Conservation (phyloP, 2,113 vertebrate species). For the Oryzias javanicus region DNA sequence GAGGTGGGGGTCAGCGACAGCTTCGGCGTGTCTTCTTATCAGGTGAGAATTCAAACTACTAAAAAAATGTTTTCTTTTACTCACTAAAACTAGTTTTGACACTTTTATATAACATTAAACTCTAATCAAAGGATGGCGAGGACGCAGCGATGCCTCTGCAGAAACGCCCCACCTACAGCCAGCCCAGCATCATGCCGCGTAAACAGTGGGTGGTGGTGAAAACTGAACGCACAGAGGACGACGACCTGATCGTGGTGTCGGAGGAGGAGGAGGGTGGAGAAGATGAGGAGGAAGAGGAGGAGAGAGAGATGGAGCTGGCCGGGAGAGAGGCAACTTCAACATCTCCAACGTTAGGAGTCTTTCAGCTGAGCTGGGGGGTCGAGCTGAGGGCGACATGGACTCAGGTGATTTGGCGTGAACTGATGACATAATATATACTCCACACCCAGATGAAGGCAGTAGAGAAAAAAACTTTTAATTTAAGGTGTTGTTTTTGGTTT, state of each 20-base stretch:
- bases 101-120: background rate
- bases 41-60: conserved; percentile 47
- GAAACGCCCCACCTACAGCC: conserved; percentile 77
- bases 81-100: no score
- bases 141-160: conserved; percentile 38
- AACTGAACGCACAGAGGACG: conserved; percentile 82
- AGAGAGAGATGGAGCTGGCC: conserved; percentile 64
- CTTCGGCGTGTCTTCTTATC: conserved; percentile 78
- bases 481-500: background rate
- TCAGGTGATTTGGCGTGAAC: conserved; percentile 58
- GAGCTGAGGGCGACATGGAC: conserved; percentile 65
- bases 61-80: no score
- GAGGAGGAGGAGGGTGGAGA: conserved; percentile 84
- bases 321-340: conserved; percentile 73
- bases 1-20: conserved; percentile 83
- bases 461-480: no score
- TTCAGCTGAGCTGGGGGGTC: conserved; percentile 64
- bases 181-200: conserved; percentile 84
- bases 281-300: conserved; percentile 82
- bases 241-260: conserved; percentile 85
- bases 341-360: conserved; percentile 88
- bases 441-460: no score
- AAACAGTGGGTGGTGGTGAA: conserved; percentile 92
- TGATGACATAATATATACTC: no score
- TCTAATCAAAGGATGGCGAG: conserved; percentile 57